Percentiles rank a stretch among this genome's conserved stretches.
These are phyloP conservation scores for Bradypus variegatus DNA, from an alignment of 2,797 vertebrate genomes.

Conservation along the genomic window DNA sequence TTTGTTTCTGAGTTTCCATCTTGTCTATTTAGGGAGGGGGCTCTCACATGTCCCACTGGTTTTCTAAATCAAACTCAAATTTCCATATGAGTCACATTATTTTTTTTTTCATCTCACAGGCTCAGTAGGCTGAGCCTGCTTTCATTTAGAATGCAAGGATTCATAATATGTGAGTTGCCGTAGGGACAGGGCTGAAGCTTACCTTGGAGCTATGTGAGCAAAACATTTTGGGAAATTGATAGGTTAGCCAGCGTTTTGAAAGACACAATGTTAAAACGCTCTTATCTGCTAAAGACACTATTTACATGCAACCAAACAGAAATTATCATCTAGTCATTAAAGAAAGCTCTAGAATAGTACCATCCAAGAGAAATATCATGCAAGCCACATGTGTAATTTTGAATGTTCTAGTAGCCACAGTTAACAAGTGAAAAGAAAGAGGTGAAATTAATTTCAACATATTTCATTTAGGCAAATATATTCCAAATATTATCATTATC, in stretches of 20 bases:
- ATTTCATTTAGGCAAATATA: background rate
- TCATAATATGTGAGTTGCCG: background rate
- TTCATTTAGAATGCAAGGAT: background rate
- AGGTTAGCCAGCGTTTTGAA: background rate
- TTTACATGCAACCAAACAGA: background rate
- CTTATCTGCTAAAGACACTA: background rate
- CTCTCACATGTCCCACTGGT: background rate
- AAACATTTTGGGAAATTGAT: background rate
- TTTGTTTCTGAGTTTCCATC: background rate
- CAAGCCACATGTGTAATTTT: background rate
- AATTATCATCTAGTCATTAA: background rate
- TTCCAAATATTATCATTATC: background rate
- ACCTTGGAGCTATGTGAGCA: background rate
- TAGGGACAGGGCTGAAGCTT: background rate
- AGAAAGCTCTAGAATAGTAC: background rate
- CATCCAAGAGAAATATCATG: background rate
- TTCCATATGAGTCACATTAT: background rate
- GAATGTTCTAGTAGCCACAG: background rate
- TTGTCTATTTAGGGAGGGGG: background rate
- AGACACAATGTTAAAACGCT: background rate
- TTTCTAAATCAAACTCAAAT: slow-evolving; percentile 12
- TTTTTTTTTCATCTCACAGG: background rate
- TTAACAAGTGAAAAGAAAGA: background rate
- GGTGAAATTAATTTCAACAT: background rate
- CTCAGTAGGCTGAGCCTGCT: background rate